Evolutionary conservation across 2,797 vertebrate genomes (phyloP), one percentile per base, ranked within the genome.

Genomic region (Sebastes nivosus): DNA sequence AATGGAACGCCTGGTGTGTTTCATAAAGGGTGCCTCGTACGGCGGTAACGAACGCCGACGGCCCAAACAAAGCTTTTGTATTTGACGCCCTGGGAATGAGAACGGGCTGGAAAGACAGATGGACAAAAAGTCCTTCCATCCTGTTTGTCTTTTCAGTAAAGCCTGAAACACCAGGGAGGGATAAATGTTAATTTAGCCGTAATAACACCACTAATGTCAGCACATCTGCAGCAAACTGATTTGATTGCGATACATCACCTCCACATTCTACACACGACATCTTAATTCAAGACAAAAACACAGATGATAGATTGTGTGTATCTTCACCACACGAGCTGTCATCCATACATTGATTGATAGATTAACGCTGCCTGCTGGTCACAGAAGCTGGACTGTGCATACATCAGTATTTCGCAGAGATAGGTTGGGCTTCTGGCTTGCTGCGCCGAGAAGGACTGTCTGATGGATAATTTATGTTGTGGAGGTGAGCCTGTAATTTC

Each of bases 381-480:
- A 27, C 8, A 27, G 70, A 54, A 6, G 7, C 66, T 4, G 63
- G 67, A 72, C 69, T 58, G 79, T 52, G 50, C 58, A 50, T 12
- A 50, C 29, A 12, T 75, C 36, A 42, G 58, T 84, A 58, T 79
- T 84, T 79, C 14, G 4, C 13, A 3, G 52, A 30, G 80, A 67
- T 11, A 42, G 30, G 55, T 74, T 69, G 55, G 50, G 65, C 59
- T 73, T 73, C 46, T 24, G 20, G 36, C 54, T 70, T 20, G 55
- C 61, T 13, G 76, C 12, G 22, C 27, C 0, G 54, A 27, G 58
- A 50, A n/a, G 42, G 27, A 9, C 74, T 80, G 75, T 50, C 80
- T 84, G 86, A 90, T 93, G 85, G 90, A 94, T 92, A 87, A 92
- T 94, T 93, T 82, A 93, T 93, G 82, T 83, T 72, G 70, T 50